Evolutionary conservation across 2,113 vertebrate species (phyloP).

Genomic region (Scatophagus argus): DNA sequence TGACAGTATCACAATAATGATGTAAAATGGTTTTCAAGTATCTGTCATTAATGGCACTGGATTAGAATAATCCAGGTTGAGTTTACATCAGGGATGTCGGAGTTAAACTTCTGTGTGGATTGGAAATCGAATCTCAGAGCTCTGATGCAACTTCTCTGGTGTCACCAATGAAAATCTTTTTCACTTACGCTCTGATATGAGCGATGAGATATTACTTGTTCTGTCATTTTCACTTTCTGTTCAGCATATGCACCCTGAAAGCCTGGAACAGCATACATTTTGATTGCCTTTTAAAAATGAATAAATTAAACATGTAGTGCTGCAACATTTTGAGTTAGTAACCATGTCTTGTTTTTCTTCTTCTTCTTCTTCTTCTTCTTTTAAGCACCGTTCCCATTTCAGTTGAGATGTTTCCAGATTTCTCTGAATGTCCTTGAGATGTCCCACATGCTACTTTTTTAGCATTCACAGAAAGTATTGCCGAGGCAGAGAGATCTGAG

Average conservation of each 20-base stretch:
- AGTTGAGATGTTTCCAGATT: conserved; percentile 13
- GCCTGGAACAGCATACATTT: neutral
- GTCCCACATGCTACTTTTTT: conserved; percentile 51
- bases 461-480: conserved; percentile 41
- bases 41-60: neutral
- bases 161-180: conserved; percentile 21
- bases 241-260: neutral
- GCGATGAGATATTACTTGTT: neutral
- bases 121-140: neutral
- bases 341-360: neutral
- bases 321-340: neutral
- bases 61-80: neutral
- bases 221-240: conserved; percentile 21
- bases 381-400: conserved; percentile 22
- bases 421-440: conserved; percentile 54
- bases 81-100: neutral
- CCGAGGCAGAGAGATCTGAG: conserved; percentile 54
- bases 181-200: neutral
- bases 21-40: too few relatives aligned
- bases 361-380: too few relatives aligned
- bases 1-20: neutral
- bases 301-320: conserved; percentile 32
- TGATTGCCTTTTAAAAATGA: neutral
- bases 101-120: conserved; percentile 1
- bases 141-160: conserved; percentile 7